Percentiles rank a stretch among this genome's conserved stretches.
Evolutionary conservation across 1,140 invertebrate species (phyloP).

Genomic region (Yoshiicerus persimilis): DNA sequence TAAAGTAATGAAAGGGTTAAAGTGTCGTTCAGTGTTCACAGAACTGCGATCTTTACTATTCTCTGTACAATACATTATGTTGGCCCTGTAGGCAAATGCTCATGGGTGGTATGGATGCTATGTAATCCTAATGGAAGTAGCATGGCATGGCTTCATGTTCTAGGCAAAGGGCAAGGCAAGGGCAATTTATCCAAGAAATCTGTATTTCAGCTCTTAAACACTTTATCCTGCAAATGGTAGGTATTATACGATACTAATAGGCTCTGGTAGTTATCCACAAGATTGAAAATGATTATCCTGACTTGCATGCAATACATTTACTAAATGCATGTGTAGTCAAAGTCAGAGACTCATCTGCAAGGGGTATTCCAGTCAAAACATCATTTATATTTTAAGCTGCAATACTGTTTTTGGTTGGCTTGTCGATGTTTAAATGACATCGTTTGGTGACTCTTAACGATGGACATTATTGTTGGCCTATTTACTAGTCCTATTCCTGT

Average conservation of each 20-base stretch:
- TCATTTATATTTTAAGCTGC: no score
- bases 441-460: background rate
- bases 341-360: background rate
- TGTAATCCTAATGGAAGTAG: background rate
- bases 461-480: background rate
- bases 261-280: background rate
- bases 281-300: background rate
- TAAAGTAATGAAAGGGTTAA: constrained; percentile 17
- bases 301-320: background rate
- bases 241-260: background rate
- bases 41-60: background rate
- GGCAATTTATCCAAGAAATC: background rate
- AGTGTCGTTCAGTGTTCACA: background rate
- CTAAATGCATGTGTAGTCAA: no score
- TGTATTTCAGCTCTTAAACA: background rate
- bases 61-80: background rate
- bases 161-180: background rate
- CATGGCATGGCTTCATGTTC: background rate
- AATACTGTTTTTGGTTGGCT: background rate
- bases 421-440: background rate
- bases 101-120: background rate
- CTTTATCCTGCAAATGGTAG: background rate
- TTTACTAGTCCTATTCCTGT: background rate
- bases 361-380: no score
- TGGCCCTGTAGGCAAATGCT: background rate